These are phyloP conservation scores for Callyntrura sp. DNA, from an alignment of 2,888 invertebrate genomes.

Conservation along the genomic window DNA sequence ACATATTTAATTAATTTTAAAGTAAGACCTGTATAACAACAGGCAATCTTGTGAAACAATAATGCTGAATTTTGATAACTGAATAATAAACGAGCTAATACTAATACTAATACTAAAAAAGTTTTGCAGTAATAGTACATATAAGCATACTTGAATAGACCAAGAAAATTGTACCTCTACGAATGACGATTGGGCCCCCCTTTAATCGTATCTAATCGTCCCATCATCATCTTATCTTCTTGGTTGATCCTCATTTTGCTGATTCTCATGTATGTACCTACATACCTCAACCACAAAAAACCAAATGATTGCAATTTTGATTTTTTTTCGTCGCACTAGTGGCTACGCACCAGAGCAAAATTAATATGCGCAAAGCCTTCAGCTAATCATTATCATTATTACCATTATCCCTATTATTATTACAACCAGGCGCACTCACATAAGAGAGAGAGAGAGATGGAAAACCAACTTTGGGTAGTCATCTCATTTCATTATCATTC, in stretches of 20 bases:
- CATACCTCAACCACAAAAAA: background rate
- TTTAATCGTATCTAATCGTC: background rate
- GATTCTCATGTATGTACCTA: background rate
- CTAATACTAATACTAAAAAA: background rate
- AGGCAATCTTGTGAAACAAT: too few species aligned
- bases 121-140: background rate
- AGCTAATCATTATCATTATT: slow-evolving; percentile 62
- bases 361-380: slow-evolving; percentile 54
- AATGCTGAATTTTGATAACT: too few species aligned
- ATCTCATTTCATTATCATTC: slow-evolving; percentile 25
- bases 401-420: slow-evolving; percentile 57
- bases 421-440: slow-evolving; percentile 41
- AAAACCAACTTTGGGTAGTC: slow-evolving; percentile 53
- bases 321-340: background rate
- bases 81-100: too few species aligned
- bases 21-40: too few species aligned
- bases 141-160: slow-evolving; percentile 2
- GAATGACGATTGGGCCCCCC: background rate
- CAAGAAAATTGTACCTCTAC: slow-evolving; percentile 28
- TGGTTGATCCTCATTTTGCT: background rate
- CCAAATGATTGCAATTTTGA: background rate
- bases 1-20: too few species aligned
- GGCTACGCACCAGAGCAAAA: slow-evolving; percentile 27
- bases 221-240: slow-evolving; percentile 19
- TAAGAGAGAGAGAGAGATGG: background rate